Evolutionary conservation across 2,797 vertebrate genomes (phyloP).

Genomic region (Dendrocincla fuliginosa): DNA sequence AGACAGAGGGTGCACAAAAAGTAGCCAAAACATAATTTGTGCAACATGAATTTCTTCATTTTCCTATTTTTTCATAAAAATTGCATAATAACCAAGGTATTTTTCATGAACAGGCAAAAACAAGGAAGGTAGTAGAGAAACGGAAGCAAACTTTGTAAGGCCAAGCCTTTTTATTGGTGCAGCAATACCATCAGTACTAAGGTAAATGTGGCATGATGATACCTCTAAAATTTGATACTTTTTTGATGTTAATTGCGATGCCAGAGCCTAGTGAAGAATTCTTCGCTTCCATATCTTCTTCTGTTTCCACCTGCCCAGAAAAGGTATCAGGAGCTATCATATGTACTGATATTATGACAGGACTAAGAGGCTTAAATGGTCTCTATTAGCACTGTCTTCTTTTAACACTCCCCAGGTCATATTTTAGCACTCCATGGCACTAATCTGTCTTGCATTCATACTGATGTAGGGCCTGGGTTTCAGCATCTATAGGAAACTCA

Average conservation of each 20-base stretch:
- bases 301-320: not conserved
- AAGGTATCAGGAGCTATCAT: not conserved
- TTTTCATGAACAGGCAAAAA: not conserved
- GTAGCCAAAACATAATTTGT: not conserved
- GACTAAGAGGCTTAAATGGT: not conserved
- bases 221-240: not conserved
- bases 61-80: not conserved
- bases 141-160: not conserved
- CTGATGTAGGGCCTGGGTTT: not conserved
- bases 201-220: not conserved
- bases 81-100: not conserved
- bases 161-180: not conserved
- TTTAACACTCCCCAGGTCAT: not conserved
- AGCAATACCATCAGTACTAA: not conserved
- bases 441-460: fast-evolving
- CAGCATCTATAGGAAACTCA: not conserved
- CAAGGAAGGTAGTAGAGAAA: not conserved
- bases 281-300: not conserved
- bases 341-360: not conserved
- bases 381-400: not conserved
- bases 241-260: not conserved
- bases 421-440: not conserved
- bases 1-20: not conserved
- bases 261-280: not conserved
- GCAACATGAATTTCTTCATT: not conserved